Base-by-base conservation (phyloP, 2,888 invertebrate species). In the Morpho deidamia region DNA sequence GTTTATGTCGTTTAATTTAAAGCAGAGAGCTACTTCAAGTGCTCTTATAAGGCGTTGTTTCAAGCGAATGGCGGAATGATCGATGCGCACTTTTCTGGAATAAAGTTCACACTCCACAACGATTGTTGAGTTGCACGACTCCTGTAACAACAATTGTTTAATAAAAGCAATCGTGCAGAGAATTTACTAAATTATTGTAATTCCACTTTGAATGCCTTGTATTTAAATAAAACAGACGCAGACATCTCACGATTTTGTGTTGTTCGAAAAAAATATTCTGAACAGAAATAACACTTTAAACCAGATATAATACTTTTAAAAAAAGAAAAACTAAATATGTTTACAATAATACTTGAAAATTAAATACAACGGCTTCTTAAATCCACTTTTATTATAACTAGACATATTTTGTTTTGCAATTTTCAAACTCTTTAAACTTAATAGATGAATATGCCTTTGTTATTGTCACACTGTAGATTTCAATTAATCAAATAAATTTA, bases 121-220 rank as follows among this genome's bases (percentile, higher is more conserved):
- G 70, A 90, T 69, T 39, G 84, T 87, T 61, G 78, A 71, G 72
- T 90, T 87, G 79, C 90, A 90, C 68, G 84, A 78, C 65, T 84
- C 83, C 89, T 89, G 81, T 49, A 58, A 64, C 14, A 61, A 56
- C 14, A 47, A 37, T 38, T 53, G 44, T 45, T 52, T 52, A 52
- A 23, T 37, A 42, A 35, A 51, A 68, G 62, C 64, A 63, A 67
- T 61, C 61, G 60, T 65, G 71, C 61, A 55, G 60, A 68, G 66
- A 56, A 69, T 56, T 56, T 54, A 44, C 52, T 53, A 58, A 58
- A 55, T 59, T 59, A 56, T 59, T 56, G 46, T 58, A 54, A 56
- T 49, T 43, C 53, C 51, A 32, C 44, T 56, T 51, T 41, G 48
- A 50, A 45, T 34, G 46, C 45, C 56, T 59, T 61, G 61, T 61